Conservation (phyloP, 2,888 invertebrate species). For the Eueremaeus valkanovi region DNA sequence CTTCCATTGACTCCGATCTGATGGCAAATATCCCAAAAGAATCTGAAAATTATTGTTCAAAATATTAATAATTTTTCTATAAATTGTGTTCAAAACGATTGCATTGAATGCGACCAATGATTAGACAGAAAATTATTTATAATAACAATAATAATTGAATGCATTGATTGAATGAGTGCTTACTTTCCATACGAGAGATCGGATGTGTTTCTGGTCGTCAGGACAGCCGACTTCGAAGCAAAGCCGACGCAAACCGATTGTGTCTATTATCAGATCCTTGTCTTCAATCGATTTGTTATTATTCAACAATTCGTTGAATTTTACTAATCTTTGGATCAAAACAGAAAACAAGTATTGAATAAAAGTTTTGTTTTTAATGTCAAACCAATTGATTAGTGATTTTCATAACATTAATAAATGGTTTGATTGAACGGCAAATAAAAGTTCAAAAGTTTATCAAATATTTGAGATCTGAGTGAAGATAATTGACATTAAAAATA, state of each 20-base stretch:
- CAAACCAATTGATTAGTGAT: not conserved
- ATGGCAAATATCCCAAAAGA: conserved; percentile 63
- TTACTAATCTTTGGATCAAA: conserved; percentile 20
- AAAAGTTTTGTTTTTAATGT: not conserved
- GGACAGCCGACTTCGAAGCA: conserved; percentile 41
- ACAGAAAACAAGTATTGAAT: not conserved
- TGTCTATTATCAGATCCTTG: conserved; percentile 3
- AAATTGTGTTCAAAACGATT: not conserved
- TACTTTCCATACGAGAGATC: conserved; percentile 43
- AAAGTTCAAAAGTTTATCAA: conserved; percentile 21
- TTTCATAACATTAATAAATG: not conserved
- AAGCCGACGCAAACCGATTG: conserved; percentile 20
- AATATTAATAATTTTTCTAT: not conserved
- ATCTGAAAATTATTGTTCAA: conserved; percentile 6
- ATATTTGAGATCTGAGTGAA: too few relatives aligned
- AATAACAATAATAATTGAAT: not conserved
- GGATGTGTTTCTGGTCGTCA: conserved; percentile 42
- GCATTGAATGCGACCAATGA: not conserved
- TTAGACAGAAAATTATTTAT: not conserved
- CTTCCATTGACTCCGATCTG: conserved; percentile 65
- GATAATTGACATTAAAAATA: too few relatives aligned
- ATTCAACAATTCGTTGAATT: conserved; percentile 35
- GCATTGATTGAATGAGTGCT: not conserved
- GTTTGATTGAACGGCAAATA: not conserved
- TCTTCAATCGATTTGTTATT: conserved; percentile 6